Evolutionary conservation across 2,888 invertebrate genomes (phyloP).

Genomic region (Hesperia comma): DNA sequence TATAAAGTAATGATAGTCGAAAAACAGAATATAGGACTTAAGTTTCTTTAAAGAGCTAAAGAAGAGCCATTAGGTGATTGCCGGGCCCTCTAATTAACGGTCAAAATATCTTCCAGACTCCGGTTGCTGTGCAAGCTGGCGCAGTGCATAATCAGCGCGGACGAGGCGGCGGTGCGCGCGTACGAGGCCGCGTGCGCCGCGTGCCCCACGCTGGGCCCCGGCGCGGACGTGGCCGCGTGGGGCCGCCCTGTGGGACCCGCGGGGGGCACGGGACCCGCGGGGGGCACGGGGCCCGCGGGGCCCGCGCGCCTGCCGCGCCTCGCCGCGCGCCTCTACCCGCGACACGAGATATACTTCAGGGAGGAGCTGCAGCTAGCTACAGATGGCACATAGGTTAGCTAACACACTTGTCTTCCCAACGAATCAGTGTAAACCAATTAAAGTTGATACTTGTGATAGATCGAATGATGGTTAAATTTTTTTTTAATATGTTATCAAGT

Average conservation of each 20-base stretch:
- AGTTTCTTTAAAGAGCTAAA: too few relatives aligned
- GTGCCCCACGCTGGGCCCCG: conserved; percentile 48
- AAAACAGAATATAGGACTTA: too few relatives aligned
- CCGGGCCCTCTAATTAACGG: too few relatives aligned
- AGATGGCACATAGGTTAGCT: conserved; percentile 29
- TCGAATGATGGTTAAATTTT: too few relatives aligned
- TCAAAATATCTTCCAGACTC: conserved; percentile 54
- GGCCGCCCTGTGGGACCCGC: conserved; percentile 46
- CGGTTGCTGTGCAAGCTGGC: conserved; percentile 58
- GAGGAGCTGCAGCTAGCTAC: conserved; percentile 50
- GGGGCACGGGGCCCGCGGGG: too few relatives aligned
- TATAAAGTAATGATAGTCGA: too few relatives aligned
- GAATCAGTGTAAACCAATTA: too few relatives aligned
- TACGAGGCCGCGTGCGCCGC: conserved; percentile 56
- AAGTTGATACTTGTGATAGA: too few relatives aligned
- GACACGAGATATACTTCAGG: conserved; percentile 55
- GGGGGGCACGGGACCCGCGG: conserved; percentile 44
- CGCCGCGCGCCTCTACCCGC: conserved; percentile 58
- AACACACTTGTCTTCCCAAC: not conserved
- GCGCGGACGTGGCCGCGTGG: conserved; percentile 55
- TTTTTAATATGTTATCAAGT: too few relatives aligned
- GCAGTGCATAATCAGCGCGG: conserved; percentile 43
- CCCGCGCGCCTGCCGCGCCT: conserved; percentile 54
- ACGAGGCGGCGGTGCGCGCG: conserved; percentile 45
- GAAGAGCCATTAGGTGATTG: too few relatives aligned